Evolutionary conservation across 1,140 invertebrate species (phyloP).

Genomic region (Acromyrmex charruanus): DNA sequence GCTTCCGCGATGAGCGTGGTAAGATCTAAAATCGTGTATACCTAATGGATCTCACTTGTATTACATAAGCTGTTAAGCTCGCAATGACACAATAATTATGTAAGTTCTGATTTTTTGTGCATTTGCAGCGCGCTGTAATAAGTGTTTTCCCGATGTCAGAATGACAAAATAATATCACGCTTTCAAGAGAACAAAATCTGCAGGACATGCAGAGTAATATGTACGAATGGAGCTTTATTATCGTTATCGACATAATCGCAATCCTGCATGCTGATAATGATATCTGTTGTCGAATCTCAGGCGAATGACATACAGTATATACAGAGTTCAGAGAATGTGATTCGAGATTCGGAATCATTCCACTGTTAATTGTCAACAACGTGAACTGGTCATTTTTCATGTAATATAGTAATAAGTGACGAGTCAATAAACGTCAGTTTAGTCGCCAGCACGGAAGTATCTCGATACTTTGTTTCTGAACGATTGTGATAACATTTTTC

Average conservation of each 20-base stretch:
- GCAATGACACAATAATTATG: conserved; percentile 3
- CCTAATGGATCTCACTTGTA: not conserved
- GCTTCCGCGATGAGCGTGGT: not conserved
- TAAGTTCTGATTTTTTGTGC: not conserved
- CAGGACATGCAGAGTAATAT: not conserved
- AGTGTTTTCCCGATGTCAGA: not conserved
- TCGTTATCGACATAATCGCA: not conserved
- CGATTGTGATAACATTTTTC: not conserved
- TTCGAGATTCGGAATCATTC: not conserved
- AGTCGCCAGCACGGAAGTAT: not conserved
- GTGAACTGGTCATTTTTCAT: not conserved
- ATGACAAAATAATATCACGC: conserved; percentile 1
- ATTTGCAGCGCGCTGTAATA: not conserved
- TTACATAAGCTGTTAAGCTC: not conserved
- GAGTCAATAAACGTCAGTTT: not conserved
- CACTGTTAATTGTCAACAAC: not conserved
- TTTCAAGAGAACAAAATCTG: not conserved
- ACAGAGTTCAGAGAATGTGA: not conserved
- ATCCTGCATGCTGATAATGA: not conserved
- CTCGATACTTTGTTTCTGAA: not conserved
- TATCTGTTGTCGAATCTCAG: not conserved
- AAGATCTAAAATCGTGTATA: no score
- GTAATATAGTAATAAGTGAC: not conserved
- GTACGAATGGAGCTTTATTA: not conserved
- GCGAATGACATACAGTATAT: not conserved